phyloP scores from a whole-genome alignment of 2,113 vertebrate species.

The Heterotilapia buettikoferi region DNA sequence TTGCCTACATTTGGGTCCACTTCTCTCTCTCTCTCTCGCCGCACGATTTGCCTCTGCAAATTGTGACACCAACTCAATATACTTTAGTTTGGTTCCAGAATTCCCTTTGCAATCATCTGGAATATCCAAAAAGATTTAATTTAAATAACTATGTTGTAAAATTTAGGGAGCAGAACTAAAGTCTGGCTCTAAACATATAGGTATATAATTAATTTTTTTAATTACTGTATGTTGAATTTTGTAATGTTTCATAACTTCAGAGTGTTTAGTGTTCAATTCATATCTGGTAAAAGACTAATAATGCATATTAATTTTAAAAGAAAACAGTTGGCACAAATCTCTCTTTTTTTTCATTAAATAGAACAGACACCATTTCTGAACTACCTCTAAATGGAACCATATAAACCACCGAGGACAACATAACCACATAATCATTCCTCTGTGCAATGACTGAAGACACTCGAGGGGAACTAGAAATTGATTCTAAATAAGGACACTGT shows the following conservation, averaged over 20 bases:
- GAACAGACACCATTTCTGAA: neutral
- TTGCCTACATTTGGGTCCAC: neutral
- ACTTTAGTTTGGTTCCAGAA: neutral
- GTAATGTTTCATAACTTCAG: neutral
- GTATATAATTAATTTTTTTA: accelerated
- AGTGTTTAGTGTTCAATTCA: neutral
- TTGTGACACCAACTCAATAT: neutral
- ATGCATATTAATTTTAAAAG: neutral
- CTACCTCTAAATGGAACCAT: neutral
- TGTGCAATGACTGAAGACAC: neutral
- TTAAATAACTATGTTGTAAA: neutral
- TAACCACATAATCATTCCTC: neutral
- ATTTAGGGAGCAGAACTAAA: neutral
- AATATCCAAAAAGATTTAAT: neutral
- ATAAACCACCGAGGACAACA: neutral
- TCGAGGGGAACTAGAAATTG: neutral
- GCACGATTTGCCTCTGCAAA: no score
- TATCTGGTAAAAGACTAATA: neutral
- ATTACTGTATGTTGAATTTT: neutral
- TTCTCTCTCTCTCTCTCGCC: accelerated
- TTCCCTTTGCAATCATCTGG: neutral
- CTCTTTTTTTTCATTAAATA: neutral
- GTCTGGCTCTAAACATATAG: neutral
- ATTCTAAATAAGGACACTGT: neutral
- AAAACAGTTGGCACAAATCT: neutral